Evolutionary conservation across 2,888 invertebrate species (phyloP).

Genomic region (Theodoxus fluviatilis): DNA sequence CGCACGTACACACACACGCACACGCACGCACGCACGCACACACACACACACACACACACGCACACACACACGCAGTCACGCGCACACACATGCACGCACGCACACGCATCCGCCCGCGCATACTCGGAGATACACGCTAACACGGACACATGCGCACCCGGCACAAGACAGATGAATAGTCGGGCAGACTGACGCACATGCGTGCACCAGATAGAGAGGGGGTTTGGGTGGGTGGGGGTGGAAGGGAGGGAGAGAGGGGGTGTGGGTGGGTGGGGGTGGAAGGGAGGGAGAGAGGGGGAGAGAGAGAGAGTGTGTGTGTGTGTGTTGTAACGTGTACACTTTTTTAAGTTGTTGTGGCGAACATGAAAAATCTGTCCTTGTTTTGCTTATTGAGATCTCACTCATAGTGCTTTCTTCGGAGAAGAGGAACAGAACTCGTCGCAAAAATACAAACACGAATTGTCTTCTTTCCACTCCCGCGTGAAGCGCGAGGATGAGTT

Average conservation of each 20-base stretch:
- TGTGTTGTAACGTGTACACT: no score
- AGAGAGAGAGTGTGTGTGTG: not conserved
- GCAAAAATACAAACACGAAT: no score
- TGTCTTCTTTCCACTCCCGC: no score
- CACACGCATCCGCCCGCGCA: not conserved
- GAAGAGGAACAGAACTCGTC: no score
- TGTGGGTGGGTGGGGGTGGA: not conserved
- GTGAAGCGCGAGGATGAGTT: no score
- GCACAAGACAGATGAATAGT: not conserved
- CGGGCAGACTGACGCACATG: not conserved
- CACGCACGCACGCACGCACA: not conserved
- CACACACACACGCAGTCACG: not conserved
- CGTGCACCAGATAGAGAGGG: not conserved
- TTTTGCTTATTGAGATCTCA: no score
- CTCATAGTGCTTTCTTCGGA: no score
- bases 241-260: not conserved
- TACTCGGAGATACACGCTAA: not conserved
- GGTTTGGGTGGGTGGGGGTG: not conserved
- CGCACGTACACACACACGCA: constrained; percentile 12
- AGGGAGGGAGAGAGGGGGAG: not conserved
- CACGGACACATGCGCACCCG: not conserved
- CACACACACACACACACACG: not conserved
- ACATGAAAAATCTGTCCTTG: no score
- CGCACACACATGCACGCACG: not conserved
- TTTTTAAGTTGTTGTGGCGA: no score